phyloP scores from a whole-genome alignment of 2,888 invertebrate genomes.

The Geophilus truncorum region DNA sequence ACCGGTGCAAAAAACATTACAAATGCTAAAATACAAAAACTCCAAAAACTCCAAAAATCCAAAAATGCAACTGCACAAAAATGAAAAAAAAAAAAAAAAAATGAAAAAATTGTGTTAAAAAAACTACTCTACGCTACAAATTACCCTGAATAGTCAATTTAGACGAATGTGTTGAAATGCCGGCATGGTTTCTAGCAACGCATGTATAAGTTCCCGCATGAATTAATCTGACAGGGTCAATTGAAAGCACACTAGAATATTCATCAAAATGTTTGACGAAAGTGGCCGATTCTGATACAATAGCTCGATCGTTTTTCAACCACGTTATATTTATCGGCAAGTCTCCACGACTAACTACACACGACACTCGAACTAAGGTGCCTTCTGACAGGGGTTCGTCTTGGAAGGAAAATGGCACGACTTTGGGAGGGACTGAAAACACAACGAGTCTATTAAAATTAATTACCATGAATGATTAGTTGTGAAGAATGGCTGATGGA shows the following conservation, averaged over 20 bases:
- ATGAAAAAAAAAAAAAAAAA: background rate
- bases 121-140: too few relatives aligned
- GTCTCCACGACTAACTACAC: background rate
- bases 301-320: too few relatives aligned
- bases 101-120: background rate
- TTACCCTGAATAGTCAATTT: too few relatives aligned
- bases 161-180: too few relatives aligned
- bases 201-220: background rate
- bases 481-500: background rate
- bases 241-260: too few relatives aligned
- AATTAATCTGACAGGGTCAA: background rate
- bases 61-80: too few relatives aligned
- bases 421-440: background rate
- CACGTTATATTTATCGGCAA: too few relatives aligned
- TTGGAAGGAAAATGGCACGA: background rate
- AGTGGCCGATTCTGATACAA: too few relatives aligned
- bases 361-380: background rate
- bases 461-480: background rate
- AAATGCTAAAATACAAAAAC: too few relatives aligned
- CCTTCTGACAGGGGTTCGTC: background rate
- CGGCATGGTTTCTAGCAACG: slow-evolving; percentile 19
- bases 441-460: background rate
- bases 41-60: background rate
- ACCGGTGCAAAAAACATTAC: too few relatives aligned
- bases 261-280: too few relatives aligned